phyloP scores from a whole-genome alignment of 92 coral and sea anemone species.

The Umimayanthus kanabou region DNA sequence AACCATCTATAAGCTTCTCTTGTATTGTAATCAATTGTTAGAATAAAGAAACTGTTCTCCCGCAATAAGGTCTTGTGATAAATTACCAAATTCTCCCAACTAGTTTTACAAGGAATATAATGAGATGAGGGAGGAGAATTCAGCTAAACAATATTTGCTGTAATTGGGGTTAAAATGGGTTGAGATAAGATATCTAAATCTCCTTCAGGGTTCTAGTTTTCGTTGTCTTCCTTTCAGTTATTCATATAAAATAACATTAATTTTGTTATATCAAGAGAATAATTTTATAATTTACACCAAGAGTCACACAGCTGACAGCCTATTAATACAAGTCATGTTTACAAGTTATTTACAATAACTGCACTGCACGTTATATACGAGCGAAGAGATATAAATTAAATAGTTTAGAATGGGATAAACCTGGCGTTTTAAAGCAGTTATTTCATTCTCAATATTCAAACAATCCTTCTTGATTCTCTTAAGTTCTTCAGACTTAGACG shows the following conservation, averaged over 20 bases:
- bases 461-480: constrained; percentile 3
- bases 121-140: background rate
- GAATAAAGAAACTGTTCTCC: background rate
- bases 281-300: background rate
- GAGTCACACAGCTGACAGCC: background rate
- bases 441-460: constrained; percentile 15
- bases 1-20: background rate
- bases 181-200: too few species aligned
- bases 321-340: background rate
- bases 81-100: constrained; percentile 6
- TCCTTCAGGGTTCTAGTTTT: background rate
- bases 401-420: background rate
- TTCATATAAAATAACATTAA: background rate
- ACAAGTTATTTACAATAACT: background rate
- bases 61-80: background rate
- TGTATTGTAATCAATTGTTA: background rate
- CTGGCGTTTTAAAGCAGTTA: constrained; percentile 19
- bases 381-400: background rate
- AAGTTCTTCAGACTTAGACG: constrained; percentile 19
- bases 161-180: background rate
- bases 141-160: background rate
- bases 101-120: constrained; percentile 1
- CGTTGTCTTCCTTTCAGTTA: background rate
- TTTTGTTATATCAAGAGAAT: background rate
- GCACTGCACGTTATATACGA: background rate